Conservation (phyloP, 2,888 invertebrate genomes). For the Drosophila helvetica region DNA sequence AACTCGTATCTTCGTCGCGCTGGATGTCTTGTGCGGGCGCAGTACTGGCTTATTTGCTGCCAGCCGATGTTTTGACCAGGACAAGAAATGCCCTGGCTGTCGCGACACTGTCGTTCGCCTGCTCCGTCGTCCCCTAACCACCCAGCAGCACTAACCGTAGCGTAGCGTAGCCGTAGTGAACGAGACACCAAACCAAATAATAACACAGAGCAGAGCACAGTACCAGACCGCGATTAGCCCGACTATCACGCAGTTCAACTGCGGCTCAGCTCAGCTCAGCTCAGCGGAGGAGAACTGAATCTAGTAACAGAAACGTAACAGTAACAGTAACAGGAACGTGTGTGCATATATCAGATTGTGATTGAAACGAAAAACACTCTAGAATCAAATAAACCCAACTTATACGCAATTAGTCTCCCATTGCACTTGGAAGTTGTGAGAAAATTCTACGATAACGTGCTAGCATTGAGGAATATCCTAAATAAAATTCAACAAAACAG, state of each 20-base stretch:
- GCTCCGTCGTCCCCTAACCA: slow-evolving; percentile 28
- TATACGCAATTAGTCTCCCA: slow-evolving; percentile 27
- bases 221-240: slow-evolving; percentile 3
- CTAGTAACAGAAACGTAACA: slow-evolving; percentile 26
- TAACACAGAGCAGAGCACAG: not conserved
- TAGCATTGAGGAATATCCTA: slow-evolving; percentile 9
- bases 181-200: slow-evolving; percentile 12
- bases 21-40: slow-evolving; percentile 41
- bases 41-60: slow-evolving; percentile 19
- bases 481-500: slow-evolving; percentile 19
- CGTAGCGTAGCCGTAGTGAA: not conserved
- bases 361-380: slow-evolving; percentile 18
- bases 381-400: slow-evolving; percentile 24
- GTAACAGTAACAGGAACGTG: slow-evolving; percentile 32
- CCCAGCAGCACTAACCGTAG: slow-evolving; percentile 5
- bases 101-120: slow-evolving; percentile 43
- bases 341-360: slow-evolving; percentile 42
- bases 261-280: slow-evolving; percentile 12
- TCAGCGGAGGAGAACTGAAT: not conserved
- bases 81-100: slow-evolving; percentile 62
- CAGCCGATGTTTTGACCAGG: slow-evolving; percentile 53
- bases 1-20: slow-evolving; percentile 40
- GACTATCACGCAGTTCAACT: slow-evolving; percentile 12
- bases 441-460: slow-evolving; percentile 17
- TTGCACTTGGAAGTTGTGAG: slow-evolving; percentile 20